phyloP scores from a whole-genome alignment of 2,797 vertebrate species.

The Myripristis jacobus region DNA sequence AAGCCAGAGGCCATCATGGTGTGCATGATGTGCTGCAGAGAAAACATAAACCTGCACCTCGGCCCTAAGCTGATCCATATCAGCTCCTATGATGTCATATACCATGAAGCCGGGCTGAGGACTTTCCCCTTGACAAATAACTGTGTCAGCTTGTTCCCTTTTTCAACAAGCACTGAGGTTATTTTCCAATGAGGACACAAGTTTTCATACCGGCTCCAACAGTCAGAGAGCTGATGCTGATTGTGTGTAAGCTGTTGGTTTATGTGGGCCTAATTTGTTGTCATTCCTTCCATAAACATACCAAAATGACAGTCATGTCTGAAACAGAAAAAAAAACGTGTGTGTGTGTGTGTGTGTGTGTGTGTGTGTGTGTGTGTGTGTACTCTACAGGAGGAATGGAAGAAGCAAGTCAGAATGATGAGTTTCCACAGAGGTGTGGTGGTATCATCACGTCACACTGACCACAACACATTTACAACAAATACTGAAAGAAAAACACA shows the following conservation, averaged over 20 bases:
- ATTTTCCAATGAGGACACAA: conserved; percentile 16
- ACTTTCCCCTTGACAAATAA: conserved; percentile 50
- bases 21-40: not conserved
- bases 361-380: not conserved
- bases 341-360: not conserved
- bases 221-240: conserved; percentile 6
- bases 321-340: conserved; percentile 1
- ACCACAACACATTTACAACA: conserved; percentile 15
- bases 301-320: not conserved
- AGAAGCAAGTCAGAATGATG: conserved; percentile 49
- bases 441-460: not conserved
- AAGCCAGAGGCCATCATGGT: not conserved
- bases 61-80: conserved; percentile 42
- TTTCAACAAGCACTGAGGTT: conserved; percentile 5
- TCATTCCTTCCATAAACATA: conserved; percentile 8
- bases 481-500: not conserved
- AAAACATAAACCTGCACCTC: conserved; percentile 11
- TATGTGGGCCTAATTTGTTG: not conserved
- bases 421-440: conserved; percentile 19
- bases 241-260: not conserved
- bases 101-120: conserved; percentile 17
- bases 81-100: conserved; percentile 27
- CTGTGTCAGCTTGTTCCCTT: conserved; percentile 41
- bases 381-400: conserved; percentile 35
- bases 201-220: conserved; percentile 10